A percentile compares a stretch with the other conserved stretches of the same genome.
phyloP scores from a whole-genome alignment of 1,140 invertebrate species.

The Drosophila burlai region DNA sequence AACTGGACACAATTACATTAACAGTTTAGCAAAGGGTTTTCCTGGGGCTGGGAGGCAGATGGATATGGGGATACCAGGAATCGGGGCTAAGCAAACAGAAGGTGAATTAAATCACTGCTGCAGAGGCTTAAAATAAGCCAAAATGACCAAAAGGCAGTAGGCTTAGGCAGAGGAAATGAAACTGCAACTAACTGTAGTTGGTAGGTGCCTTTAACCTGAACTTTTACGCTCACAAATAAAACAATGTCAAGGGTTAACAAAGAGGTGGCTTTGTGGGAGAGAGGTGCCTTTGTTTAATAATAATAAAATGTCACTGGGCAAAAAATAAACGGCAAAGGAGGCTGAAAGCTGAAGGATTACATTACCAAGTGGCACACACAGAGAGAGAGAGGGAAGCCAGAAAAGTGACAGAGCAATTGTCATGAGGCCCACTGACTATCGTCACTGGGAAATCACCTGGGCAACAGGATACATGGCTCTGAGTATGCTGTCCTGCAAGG shows the following conservation, averaged over 20 bases:
- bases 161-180: not conserved
- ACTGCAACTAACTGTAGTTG: slow-evolving; percentile 25
- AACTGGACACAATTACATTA: slow-evolving; percentile 79
- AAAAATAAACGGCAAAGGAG: slow-evolving; percentile 47
- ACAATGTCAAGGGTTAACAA: slow-evolving; percentile 47
- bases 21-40: slow-evolving; percentile 54
- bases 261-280: not conserved
- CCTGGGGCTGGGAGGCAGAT: not conserved
- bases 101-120: slow-evolving; percentile 64
- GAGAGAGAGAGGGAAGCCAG: not conserved
- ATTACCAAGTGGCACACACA: slow-evolving; percentile 58
- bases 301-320: slow-evolving; percentile 62
- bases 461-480: slow-evolving; percentile 41
- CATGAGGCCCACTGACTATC: slow-evolving; percentile 54
- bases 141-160: slow-evolving; percentile 11
- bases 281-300: slow-evolving; percentile 64
- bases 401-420: slow-evolving; percentile 55
- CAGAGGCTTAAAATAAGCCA: slow-evolving; percentile 52
- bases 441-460: slow-evolving; percentile 73
- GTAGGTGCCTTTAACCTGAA: slow-evolving; percentile 31
- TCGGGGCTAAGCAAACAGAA: slow-evolving; percentile 61
- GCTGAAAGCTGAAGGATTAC: slow-evolving; percentile 50
- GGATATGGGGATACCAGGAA: not conserved
- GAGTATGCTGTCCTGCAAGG: slow-evolving; percentile 16
- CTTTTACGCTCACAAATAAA: slow-evolving; percentile 40